phyloP scores from a whole-genome alignment of 2,888 invertebrate genomes.

The Frankliniella fusca region DNA sequence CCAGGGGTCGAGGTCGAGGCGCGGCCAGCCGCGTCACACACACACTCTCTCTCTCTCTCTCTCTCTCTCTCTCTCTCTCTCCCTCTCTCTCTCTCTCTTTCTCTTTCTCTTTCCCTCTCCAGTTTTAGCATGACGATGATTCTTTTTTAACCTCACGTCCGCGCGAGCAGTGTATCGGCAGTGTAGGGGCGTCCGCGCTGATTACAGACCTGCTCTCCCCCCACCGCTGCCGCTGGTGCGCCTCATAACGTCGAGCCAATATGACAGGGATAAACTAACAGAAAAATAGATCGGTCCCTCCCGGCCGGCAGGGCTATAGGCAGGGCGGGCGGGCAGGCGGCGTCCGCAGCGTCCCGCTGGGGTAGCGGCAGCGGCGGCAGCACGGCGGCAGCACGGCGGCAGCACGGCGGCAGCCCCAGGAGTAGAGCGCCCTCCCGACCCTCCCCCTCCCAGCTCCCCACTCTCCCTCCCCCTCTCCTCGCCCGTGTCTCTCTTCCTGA shows the following conservation, averaged over 20 bases:
- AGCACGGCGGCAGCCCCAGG: no score
- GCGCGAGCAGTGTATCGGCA: no score
- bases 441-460: not conserved
- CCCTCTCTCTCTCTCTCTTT: not conserved
- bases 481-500: slow-evolving; percentile 37
- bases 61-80: not conserved
- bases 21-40: no score
- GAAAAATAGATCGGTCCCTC: slow-evolving; percentile 11
- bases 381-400: no score
- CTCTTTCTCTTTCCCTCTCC: no score
- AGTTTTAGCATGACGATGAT: no score
- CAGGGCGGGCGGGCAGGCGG: not conserved
- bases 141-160: no score
- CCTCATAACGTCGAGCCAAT: not conserved
- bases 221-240: not conserved
- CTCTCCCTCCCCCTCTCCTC: slow-evolving; percentile 34
- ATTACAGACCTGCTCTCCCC: no score
- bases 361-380: no score
- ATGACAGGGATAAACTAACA: slow-evolving; percentile 26
- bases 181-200: no score
- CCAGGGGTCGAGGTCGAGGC: not conserved
- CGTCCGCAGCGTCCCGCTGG: no score
- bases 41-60: not conserved
- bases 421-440: not conserved
- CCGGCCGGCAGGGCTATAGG: not conserved